Conservation (phyloP, 1,140 invertebrate genomes). For the Cataglyphis hispanica region DNA sequence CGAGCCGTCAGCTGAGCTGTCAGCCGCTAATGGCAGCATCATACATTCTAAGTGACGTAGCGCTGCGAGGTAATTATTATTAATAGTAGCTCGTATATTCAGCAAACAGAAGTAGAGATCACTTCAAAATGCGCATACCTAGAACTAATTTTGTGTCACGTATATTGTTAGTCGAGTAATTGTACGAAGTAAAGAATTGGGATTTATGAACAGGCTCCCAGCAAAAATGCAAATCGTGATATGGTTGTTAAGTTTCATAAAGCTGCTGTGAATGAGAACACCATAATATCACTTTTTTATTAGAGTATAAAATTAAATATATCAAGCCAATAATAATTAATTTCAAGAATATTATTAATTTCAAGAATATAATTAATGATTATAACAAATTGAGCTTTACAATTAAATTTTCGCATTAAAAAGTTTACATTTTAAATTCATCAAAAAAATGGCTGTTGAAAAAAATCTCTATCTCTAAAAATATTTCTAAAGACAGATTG, state of each 20-base stretch:
- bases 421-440: background rate
- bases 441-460: no score
- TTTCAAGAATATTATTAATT: background rate
- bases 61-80: conserved; percentile 55
- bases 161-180: conserved; percentile 26
- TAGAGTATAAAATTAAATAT: background rate
- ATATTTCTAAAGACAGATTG: background rate
- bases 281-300: background rate
- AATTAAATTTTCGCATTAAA: background rate
- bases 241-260: background rate
- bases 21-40: conserved; percentile 58
- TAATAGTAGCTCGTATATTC: conserved; percentile 57
- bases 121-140: conserved; percentile 29
- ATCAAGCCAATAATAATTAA: background rate
- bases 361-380: background rate
- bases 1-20: conserved; percentile 55
- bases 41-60: conserved; percentile 50
- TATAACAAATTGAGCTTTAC: background rate
- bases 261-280: background rate
- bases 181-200: conserved; percentile 12
- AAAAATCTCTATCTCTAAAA: no score
- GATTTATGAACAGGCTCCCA: conserved; percentile 26
- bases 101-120: conserved; percentile 50
- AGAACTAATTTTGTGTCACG: conserved; percentile 48
- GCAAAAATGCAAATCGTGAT: conserved; percentile 27